A percentile compares a stretch with the other conserved stretches of the same genome.
Evolutionary conservation across 35 echinoderm and acorn worm species (phyloP).

Genomic region (Nesometra sesokonis): DNA sequence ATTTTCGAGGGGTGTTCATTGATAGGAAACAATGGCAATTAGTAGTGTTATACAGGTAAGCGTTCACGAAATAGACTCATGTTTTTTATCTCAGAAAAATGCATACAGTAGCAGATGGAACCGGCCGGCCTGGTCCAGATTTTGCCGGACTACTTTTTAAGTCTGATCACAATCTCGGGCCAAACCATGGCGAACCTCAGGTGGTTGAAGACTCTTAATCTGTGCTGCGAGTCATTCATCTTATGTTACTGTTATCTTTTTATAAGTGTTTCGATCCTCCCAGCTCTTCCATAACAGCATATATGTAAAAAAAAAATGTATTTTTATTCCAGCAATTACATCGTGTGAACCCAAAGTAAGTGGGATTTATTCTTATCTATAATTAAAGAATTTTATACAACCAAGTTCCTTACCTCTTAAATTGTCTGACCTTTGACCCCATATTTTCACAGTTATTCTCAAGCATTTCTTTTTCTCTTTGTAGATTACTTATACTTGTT

Average conservation of each 20-base stretch:
- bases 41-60: too few relatives aligned
- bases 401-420: conserved; percentile 24
- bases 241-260: conserved; percentile 26
- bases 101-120: too few relatives aligned
- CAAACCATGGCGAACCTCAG: too few relatives aligned
- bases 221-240: conserved; percentile 25
- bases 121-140: too few relatives aligned
- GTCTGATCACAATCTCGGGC: too few relatives aligned
- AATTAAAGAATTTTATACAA: too few relatives aligned
- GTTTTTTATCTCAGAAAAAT: too few relatives aligned
- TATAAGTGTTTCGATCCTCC: background rate
- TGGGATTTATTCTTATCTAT: background rate
- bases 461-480: conserved; percentile 58
- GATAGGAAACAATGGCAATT: too few relatives aligned
- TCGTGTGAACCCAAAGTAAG: background rate
- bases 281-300: background rate
- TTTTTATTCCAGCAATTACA: background rate
- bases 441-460: conserved; percentile 38
- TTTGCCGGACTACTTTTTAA: too few relatives aligned
- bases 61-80: too few relatives aligned
- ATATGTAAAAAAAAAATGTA: background rate
- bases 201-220: too few relatives aligned
- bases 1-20: too few relatives aligned
- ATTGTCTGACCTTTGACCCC: conserved; percentile 35
- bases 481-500: conserved; percentile 21